phyloP scores from a whole-genome alignment of 2,113 vertebrate species.

The Emydocephalus ijimae region DNA sequence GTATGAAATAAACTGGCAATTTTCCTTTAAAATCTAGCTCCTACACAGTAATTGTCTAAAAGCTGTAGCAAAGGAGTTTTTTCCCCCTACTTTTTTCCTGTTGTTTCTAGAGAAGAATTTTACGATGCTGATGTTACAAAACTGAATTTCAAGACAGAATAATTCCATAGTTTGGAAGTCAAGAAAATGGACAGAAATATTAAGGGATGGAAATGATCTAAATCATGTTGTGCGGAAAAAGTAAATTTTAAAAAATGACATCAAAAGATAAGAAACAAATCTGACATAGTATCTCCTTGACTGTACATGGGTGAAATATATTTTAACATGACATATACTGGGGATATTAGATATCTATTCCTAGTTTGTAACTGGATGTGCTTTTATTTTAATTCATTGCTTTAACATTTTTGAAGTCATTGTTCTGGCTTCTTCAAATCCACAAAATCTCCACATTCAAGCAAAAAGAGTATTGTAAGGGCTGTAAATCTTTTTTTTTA shows the following conservation, averaged over 20 bases:
- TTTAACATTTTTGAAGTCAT: slow-evolving; percentile 56
- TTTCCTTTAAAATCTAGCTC: slow-evolving; percentile 50
- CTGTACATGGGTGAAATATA: not conserved
- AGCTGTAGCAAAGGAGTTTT: slow-evolving; percentile 36
- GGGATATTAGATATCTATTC: slow-evolving; percentile 58
- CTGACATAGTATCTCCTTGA: not conserved
- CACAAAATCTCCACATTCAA: slow-evolving; percentile 64
- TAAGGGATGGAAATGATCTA: slow-evolving; percentile 42
- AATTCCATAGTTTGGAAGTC: slow-evolving; percentile 31
- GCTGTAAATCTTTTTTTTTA: slow-evolving; percentile 73
- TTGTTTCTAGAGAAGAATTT: slow-evolving; percentile 35
- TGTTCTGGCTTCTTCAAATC: slow-evolving; percentile 65
- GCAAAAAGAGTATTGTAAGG: slow-evolving; percentile 66
- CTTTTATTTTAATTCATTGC: slow-evolving; percentile 56
- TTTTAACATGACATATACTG: slow-evolving; percentile 46
- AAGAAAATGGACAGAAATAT: slow-evolving; percentile 23
- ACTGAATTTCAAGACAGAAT: slow-evolving; percentile 22
- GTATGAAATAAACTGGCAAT: slow-evolving; percentile 44
- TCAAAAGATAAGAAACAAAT: slow-evolving; percentile 49
- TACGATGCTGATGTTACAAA: slow-evolving; percentile 46
- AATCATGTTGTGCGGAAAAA: slow-evolving; percentile 46
- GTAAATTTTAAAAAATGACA: slow-evolving; percentile 49
- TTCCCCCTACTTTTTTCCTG: not conserved
- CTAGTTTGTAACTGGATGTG: slow-evolving; percentile 54
- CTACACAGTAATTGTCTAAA: slow-evolving; percentile 56